Evolutionary conservation across 1,140 invertebrate species (phyloP).

Genomic region (Conus betulinus): DNA sequence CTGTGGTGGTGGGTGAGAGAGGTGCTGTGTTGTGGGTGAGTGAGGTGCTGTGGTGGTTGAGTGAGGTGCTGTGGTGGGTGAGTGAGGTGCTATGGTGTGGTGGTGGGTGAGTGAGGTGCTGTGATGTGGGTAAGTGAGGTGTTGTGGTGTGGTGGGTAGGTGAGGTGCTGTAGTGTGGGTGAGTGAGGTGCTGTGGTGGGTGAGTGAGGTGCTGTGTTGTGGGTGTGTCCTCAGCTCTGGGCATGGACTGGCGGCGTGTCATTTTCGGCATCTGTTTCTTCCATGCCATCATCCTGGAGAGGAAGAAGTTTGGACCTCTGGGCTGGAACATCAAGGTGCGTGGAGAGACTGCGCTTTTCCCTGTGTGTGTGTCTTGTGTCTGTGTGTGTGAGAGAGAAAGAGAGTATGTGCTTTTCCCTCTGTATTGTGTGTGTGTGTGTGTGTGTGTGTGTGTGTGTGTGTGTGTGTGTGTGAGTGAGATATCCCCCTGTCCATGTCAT

Average conservation of each 20-base stretch:
- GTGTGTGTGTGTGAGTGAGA: too few species aligned
- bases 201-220: neutral
- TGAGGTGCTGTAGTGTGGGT: neutral
- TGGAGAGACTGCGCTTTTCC: too few species aligned
- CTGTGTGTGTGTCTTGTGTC: too few species aligned
- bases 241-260: slow-evolving; percentile 84
- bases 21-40: neutral
- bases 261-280: slow-evolving; percentile 80
- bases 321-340: slow-evolving; percentile 88
- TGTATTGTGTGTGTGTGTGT: too few species aligned
- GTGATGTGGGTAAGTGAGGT: too few species aligned
- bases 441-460: too few species aligned
- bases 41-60: neutral
- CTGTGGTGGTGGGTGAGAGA: neutral
- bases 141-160: neutral
- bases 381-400: too few species aligned
- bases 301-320: slow-evolving; percentile 92
- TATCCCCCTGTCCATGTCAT: too few species aligned
- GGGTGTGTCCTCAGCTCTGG: slow-evolving; percentile 78
- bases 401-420: too few species aligned
- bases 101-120: neutral
- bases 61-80: neutral
- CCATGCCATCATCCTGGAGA: slow-evolving; percentile 90
- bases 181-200: neutral
- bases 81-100: neutral